Percentiles rank a stretch among this genome's conserved stretches.
phyloP scores from a whole-genome alignment of 2,113 vertebrate species.

The Ammodramus savannarum region DNA sequence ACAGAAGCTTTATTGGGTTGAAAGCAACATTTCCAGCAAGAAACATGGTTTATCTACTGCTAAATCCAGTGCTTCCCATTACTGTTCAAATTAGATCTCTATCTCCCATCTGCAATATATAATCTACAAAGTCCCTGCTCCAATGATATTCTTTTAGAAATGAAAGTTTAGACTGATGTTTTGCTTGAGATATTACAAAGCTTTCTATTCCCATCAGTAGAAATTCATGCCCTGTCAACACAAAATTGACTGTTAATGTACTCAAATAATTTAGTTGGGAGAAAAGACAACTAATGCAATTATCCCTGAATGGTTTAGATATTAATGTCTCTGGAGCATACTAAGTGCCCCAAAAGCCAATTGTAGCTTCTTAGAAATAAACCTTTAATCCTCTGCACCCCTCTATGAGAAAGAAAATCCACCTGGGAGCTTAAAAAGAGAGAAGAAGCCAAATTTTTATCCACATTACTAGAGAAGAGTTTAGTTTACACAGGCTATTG shows the following conservation, averaged over 20 bases:
- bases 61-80: conserved; percentile 18
- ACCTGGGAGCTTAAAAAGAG: background rate
- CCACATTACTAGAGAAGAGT: background rate
- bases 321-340: conserved; percentile 25
- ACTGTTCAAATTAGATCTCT: background rate
- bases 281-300: conserved; percentile 53
- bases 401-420: background rate
- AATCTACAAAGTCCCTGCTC: background rate
- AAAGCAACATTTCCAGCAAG: background rate
- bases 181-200: conserved; percentile 49
- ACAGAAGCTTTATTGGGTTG: background rate
- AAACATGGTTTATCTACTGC: background rate
- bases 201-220: conserved; percentile 34
- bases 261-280: conserved; percentile 22
- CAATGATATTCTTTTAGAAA: background rate
- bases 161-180: conserved; percentile 22
- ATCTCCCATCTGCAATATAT: background rate
- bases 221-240: conserved; percentile 52
- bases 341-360: conserved; percentile 37
- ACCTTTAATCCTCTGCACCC: conserved; percentile 17
- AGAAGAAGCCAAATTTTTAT: background rate
- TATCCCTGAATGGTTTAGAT: conserved; percentile 24
- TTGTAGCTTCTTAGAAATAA: conserved; percentile 40
- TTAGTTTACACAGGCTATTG: background rate
- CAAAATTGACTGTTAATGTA: conserved; percentile 60